Percentiles rank a stretch among this genome's conserved stretches.
These are phyloP conservation scores for Trichogramma pretiosum DNA, from an alignment of 1,140 invertebrate genomes.

Conservation along the genomic window DNA sequence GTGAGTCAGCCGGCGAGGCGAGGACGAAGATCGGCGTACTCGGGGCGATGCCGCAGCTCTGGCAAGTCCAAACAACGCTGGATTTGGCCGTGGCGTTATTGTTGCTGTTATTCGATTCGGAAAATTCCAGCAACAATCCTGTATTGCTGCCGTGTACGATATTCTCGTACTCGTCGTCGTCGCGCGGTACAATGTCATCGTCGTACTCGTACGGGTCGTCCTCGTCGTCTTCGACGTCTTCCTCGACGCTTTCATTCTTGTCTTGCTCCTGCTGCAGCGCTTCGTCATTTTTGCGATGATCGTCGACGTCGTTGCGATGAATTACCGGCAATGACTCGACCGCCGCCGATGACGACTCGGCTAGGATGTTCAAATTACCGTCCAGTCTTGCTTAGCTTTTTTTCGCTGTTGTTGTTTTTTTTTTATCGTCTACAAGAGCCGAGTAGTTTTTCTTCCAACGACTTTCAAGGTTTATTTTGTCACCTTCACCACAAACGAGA, in stretches of 20 bases:
- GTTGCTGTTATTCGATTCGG: background rate
- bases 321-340: slow-evolving; percentile 10
- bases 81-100: background rate
- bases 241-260: slow-evolving; percentile 3
- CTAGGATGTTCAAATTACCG: slow-evolving; percentile 13
- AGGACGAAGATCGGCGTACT: slow-evolving; percentile 36
- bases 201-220: slow-evolving; percentile 50
- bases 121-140: too few species aligned
- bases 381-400: slow-evolving; percentile 1
- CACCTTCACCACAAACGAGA: too few species aligned
- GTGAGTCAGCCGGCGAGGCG: slow-evolving; percentile 31
- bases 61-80: slow-evolving; percentile 10
- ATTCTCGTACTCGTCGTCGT: slow-evolving; percentile 13
- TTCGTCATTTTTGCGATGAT: slow-evolving; percentile 16
- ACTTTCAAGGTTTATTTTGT: too few species aligned
- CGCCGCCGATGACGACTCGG: slow-evolving; percentile 18
- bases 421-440: too few species aligned
- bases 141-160: too few species aligned
- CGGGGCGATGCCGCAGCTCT: slow-evolving; percentile 5
- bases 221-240: slow-evolving; percentile 18
- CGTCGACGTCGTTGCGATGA: background rate
- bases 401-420: too few species aligned
- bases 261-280: slow-evolving; percentile 1
- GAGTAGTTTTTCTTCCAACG: too few species aligned
- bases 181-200: slow-evolving; percentile 37